Conservation (phyloP, 2,113 vertebrate genomes). For the Capreolus pygargus region DNA sequence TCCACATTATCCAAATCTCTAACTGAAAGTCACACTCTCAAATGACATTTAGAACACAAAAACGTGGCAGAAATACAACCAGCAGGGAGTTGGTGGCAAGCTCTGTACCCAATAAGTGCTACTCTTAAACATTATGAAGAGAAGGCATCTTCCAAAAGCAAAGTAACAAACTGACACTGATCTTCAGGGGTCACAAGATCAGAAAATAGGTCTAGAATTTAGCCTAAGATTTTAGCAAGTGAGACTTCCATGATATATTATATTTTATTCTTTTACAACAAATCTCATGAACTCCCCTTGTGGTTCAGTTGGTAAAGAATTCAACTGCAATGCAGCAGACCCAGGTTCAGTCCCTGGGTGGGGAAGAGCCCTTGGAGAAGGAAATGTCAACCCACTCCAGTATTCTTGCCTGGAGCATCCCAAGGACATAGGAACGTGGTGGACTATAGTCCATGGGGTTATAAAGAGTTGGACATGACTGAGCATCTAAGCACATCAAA, state of each 20-base stretch:
- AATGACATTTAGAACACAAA: neutral
- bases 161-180: neutral
- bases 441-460: neutral
- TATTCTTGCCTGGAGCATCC: neutral
- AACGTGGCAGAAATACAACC: neutral
- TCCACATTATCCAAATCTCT: neutral
- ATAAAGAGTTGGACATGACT: neutral
- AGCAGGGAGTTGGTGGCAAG: neutral
- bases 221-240: neutral
- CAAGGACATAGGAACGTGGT: neutral
- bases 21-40: neutral
- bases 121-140: neutral
- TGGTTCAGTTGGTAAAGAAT: neutral
- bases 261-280: neutral
- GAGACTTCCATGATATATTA: neutral
- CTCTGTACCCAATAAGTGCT: neutral
- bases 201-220: neutral
- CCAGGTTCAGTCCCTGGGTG: neutral
- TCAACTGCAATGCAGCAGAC: neutral
- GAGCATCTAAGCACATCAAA: neutral
- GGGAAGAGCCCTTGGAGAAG: neutral
- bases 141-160: neutral
- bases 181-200: neutral
- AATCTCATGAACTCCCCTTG: neutral
- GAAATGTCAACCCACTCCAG: neutral